Percentiles rank a stretch among this genome's conserved stretches.
Evolutionary conservation across 2,797 vertebrate species (phyloP).

Genomic region (Hipposideros larvatus): DNA sequence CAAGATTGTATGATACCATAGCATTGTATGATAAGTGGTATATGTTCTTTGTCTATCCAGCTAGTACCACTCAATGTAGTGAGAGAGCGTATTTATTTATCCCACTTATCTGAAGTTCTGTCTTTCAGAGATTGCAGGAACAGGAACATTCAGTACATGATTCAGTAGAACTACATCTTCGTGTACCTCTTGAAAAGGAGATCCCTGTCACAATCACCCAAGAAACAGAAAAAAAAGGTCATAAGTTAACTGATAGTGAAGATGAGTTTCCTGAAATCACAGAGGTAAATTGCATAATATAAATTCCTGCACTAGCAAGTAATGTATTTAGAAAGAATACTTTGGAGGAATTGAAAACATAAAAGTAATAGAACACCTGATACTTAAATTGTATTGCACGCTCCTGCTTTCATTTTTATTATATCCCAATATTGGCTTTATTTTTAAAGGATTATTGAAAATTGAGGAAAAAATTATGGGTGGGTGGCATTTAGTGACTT

Average conservation of each 20-base stretch:
- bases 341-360: neutral
- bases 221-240: conserved; percentile 82
- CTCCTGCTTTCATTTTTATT: neutral
- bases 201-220: conserved; percentile 92
- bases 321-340: conserved; percentile 57
- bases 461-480: conserved; percentile 22
- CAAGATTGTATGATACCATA: neutral
- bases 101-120: conserved; percentile 62
- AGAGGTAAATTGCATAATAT: conserved; percentile 88
- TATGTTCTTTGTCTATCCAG: neutral
- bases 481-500: conserved; percentile 41
- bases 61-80: neutral
- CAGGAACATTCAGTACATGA: conserved; percentile 88
- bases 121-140: conserved; percentile 91
- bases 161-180: conserved; percentile 92
- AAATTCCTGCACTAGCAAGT: conserved; percentile 23
- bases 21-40: neutral
- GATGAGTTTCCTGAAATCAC: conserved; percentile 96
- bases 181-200: conserved; percentile 97
- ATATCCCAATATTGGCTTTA: neutral
- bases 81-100: conserved; percentile 42
- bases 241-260: conserved; percentile 82
- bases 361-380: neutral
- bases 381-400: conserved; percentile 53
- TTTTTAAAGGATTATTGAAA: conserved; percentile 59